Evolutionary conservation across 2,888 invertebrate species (phyloP).

Genomic region (Exocentrus adspersus): DNA sequence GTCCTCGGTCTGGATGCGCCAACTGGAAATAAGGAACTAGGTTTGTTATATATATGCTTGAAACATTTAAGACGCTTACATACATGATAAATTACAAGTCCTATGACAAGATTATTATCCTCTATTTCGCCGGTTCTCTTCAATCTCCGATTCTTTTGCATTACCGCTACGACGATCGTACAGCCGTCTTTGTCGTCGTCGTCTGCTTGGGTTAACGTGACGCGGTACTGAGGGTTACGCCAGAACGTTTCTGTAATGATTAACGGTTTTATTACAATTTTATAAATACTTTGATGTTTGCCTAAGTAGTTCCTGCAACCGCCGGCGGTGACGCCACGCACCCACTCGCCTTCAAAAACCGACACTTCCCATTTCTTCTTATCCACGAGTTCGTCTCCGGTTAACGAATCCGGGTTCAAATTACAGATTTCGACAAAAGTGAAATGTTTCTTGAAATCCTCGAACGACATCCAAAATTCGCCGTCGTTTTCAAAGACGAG

Average conservation of each 20-base stretch:
- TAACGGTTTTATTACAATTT: too few relatives aligned
- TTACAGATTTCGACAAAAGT: conserved; percentile 91
- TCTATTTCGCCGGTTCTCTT: conserved; percentile 90
- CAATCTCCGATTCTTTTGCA: conserved; percentile 96
- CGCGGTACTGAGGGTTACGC: conserved; percentile 92
- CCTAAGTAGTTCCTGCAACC: conserved; percentile 98
- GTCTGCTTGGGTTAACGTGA: conserved; percentile 79
- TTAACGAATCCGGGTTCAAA: conserved; percentile 91
- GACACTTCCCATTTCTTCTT: conserved; percentile 94
- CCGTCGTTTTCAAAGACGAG: conserved; percentile 92
- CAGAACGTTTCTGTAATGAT: conserved; percentile 89
- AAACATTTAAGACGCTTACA: conserved; percentile 55
- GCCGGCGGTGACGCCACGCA: conserved; percentile 90
- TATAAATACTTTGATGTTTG: too few relatives aligned
- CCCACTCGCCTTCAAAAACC: conserved; percentile 94
- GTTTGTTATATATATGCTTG: not conserved
- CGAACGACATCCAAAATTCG: conserved; percentile 97
- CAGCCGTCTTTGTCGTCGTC: conserved; percentile 89
- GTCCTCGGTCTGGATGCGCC: conserved; percentile 72
- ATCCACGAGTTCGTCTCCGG: conserved; percentile 74
- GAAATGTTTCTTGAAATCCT: conserved; percentile 88
- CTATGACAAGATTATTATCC: conserved; percentile 92
- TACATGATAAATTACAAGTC: conserved; percentile 93
- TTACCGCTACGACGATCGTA: conserved; percentile 91
- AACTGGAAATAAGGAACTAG: conserved; percentile 61